Percentiles rank a stretch among this genome's conserved stretches.
Conservation (phyloP, 2,797 vertebrate species). For the Otus scops region DNA sequence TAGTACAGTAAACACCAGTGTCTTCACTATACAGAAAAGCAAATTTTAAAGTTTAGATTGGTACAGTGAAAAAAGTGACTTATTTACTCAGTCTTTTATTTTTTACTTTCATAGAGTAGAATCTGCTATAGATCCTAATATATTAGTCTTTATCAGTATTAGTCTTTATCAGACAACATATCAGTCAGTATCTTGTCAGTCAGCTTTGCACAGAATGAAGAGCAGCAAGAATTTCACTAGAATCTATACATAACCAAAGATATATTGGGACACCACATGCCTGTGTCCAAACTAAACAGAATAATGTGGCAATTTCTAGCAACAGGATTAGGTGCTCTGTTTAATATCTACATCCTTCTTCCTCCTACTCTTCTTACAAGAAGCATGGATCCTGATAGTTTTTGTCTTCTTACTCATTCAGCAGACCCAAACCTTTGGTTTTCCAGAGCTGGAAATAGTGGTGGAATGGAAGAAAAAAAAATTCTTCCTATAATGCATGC, state of each 20-base stretch:
- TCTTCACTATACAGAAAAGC: neutral
- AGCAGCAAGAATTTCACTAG: neutral
- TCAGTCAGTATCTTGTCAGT: neutral
- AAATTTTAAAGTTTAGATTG: neutral
- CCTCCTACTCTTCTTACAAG: neutral
- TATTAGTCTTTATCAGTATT: neutral
- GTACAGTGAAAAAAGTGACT: neutral
- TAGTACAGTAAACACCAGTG: conserved; percentile 52
- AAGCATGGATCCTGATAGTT: neutral
- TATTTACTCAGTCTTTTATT: neutral
- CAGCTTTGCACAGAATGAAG: neutral
- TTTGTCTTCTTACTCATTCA: neutral
- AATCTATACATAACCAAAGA: neutral
- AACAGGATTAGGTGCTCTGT: neutral
- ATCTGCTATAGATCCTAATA: neutral
- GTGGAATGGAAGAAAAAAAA: neutral
- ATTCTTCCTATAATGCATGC: neutral
- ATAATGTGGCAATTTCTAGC: neutral
- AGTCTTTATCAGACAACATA: neutral
- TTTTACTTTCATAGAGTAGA: neutral
- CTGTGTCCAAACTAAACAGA: neutral
- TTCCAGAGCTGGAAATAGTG: neutral
- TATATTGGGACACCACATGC: neutral
- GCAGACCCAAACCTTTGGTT: neutral
- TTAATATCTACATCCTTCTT: neutral